These are phyloP conservation scores for Kradibia gibbosae DNA, from an alignment of 1,140 invertebrate species.

Conservation along the genomic window DNA sequence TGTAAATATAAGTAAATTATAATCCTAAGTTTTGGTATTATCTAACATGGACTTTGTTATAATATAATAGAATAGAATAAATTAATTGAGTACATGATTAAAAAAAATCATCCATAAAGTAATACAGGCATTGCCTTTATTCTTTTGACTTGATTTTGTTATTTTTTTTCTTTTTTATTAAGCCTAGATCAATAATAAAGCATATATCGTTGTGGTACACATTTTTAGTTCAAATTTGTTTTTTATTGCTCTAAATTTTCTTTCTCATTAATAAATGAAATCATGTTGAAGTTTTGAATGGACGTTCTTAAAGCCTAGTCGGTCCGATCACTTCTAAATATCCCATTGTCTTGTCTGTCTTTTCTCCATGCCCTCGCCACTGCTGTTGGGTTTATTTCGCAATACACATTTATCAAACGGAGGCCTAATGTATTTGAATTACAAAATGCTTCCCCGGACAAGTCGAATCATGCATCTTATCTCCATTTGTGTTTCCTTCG, in stretches of 20 bases:
- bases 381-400: not conserved
- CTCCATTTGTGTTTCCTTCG: not conserved
- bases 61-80: too few species aligned
- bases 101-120: too few species aligned
- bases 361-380: not conserved
- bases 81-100: too few species aligned
- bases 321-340: not conserved
- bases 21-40: too few species aligned
- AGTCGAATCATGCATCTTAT: not conserved
- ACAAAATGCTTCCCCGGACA: not conserved
- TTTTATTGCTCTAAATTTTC: not conserved
- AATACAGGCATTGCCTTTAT: too few species aligned
- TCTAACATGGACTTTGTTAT: too few species aligned
- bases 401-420: not conserved
- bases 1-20: too few species aligned
- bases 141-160: too few species aligned
- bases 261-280: not conserved
- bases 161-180: too few species aligned
- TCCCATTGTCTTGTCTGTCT: not conserved
- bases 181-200: too few species aligned
- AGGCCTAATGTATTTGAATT: not conserved
- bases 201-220: too few species aligned
- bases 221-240: not conserved
- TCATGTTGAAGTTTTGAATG: not conserved
- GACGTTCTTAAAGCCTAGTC: too few species aligned